Percentiles rank a stretch among this genome's conserved stretches.
phyloP scores from a whole-genome alignment of 1,140 invertebrate genomes.

The Helicoverpa zea region DNA sequence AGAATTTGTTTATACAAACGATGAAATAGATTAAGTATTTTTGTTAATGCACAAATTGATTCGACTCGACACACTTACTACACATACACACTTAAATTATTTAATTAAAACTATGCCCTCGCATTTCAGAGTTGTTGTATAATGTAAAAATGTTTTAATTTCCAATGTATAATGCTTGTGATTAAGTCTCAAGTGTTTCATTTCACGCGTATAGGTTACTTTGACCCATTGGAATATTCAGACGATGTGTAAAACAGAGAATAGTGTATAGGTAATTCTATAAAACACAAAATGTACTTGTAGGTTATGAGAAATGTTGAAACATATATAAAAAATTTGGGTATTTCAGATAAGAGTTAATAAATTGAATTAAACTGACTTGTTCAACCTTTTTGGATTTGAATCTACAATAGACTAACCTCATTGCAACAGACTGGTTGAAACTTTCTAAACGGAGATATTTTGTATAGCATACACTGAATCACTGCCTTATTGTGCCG shows the following conservation, averaged over 20 bases:
- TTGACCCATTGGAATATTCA: conserved; percentile 82
- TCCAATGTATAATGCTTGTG: conserved; percentile 69
- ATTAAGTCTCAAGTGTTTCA: conserved; percentile 64
- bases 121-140: conserved; percentile 82
- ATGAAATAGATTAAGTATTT: conserved; percentile 70
- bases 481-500: conserved; percentile 86
- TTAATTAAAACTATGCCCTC: conserved; percentile 79
- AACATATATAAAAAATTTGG: conserved; percentile 69
- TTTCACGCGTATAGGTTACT: conserved; percentile 76
- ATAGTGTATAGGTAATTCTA: conserved; percentile 85
- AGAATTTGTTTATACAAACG: conserved; percentile 75
- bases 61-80: conserved; percentile 64
- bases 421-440: conserved; percentile 85
- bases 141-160: conserved; percentile 74
- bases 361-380: conserved; percentile 80
- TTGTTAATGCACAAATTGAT: conserved; percentile 78
- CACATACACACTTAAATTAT: conserved; percentile 55
- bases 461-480: conserved; percentile 86
- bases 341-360: conserved; percentile 85
- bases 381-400: conserved; percentile 86
- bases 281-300: conserved; percentile 84
- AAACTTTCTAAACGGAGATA: conserved; percentile 83
- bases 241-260: conserved; percentile 81
- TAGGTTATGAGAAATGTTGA: conserved; percentile 85
- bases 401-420: conserved; percentile 86